Evolutionary conservation across 1,140 invertebrate species (phyloP).

Genomic region (Heliconius hermathena): DNA sequence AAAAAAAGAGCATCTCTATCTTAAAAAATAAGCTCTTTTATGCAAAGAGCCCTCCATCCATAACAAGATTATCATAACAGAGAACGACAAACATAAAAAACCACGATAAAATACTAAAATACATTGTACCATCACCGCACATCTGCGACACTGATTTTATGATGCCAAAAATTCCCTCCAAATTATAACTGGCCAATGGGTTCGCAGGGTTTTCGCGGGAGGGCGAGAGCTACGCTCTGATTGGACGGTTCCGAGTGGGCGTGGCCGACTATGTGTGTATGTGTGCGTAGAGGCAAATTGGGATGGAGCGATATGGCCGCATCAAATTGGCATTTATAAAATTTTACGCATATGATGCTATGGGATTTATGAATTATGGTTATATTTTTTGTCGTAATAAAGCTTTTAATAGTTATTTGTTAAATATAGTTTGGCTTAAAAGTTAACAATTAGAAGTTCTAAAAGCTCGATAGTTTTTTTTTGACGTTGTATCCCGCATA

Average conservation of each 20-base stretch:
- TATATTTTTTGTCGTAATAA: not conserved
- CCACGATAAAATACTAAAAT: slow-evolving; percentile 67
- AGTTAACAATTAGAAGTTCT: not conserved
- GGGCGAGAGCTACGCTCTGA: slow-evolving; percentile 58
- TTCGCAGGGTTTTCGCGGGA: slow-evolving; percentile 48
- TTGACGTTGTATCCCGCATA: no score
- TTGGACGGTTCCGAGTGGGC: slow-evolving; percentile 51
- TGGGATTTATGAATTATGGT: slow-evolving; percentile 19
- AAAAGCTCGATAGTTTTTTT: no score
- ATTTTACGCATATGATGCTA: slow-evolving; percentile 37
- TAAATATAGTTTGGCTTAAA: not conserved
- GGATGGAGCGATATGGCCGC: slow-evolving; percentile 40
- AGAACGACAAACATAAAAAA: slow-evolving; percentile 67
- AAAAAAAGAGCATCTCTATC: not conserved
- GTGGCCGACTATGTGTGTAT: slow-evolving; percentile 49
- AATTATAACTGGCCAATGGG: slow-evolving; percentile 58
- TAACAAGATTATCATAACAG: slow-evolving; percentile 76
- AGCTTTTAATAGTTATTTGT: slow-evolving; percentile 14
- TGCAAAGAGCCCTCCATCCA: slow-evolving; percentile 65
- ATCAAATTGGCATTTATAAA: slow-evolving; percentile 34
- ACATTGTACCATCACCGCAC: slow-evolving; percentile 58
- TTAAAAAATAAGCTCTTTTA: slow-evolving; percentile 45
- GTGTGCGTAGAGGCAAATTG: slow-evolving; percentile 48
- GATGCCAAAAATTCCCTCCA: slow-evolving; percentile 75
- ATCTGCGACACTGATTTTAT: slow-evolving; percentile 70